These are phyloP conservation scores for Bettongia penicillata DNA, from an alignment of 2,113 vertebrate genomes.

Conservation along the genomic window DNA sequence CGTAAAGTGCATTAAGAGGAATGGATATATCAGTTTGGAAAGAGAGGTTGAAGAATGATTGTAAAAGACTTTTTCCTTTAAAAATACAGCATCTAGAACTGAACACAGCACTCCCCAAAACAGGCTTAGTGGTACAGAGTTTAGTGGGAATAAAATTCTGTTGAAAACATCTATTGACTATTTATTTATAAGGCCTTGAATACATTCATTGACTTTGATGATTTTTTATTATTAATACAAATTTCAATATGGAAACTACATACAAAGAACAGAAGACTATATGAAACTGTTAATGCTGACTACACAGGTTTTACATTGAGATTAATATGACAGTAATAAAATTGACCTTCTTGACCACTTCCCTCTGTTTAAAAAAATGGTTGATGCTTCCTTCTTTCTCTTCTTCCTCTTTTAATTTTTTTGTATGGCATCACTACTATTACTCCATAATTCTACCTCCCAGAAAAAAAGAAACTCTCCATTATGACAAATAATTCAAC, in stretches of 20 bases:
- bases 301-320: background rate
- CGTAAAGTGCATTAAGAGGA: background rate
- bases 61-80: background rate
- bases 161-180: background rate
- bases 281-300: background rate
- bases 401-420: background rate
- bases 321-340: background rate
- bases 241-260: background rate
- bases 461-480: no score
- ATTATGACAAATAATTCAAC: background rate
- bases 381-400: no score
- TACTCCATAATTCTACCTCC: background rate
- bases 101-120: background rate
- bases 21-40: background rate
- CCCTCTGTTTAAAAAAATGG: background rate
- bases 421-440: background rate
- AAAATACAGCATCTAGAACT: background rate
- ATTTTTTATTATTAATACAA: background rate
- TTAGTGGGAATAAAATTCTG: background rate
- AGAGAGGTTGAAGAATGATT: background rate
- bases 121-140: background rate
- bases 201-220: background rate
- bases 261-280: background rate
- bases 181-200: background rate
- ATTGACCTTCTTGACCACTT: background rate